phyloP scores from a whole-genome alignment of 53 echinoderm and acorn worm genomes.

The Echinometra lucunter region DNA sequence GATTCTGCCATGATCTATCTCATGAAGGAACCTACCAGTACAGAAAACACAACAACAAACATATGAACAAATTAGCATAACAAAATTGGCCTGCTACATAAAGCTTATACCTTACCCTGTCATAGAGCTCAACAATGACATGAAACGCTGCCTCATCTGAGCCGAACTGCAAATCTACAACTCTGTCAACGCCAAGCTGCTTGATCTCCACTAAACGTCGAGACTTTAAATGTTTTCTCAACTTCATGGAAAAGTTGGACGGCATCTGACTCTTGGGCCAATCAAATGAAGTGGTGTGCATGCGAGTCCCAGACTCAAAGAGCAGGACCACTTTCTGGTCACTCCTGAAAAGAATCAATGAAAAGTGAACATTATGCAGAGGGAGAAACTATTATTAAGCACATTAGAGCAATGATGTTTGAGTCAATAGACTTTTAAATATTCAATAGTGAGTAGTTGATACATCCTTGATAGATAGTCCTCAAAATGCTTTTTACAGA shows the following conservation, averaged over 20 bases:
- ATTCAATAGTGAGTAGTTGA: background rate
- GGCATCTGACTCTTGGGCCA: conserved; percentile 99
- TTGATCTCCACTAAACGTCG: conserved; percentile 83
- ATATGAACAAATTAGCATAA: too few relatives aligned
- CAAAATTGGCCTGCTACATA: background rate
- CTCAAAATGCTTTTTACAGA: background rate
- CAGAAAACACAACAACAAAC: background rate
- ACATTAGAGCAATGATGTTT: too few relatives aligned
- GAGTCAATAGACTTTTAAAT: too few relatives aligned
- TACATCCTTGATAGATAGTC: background rate
- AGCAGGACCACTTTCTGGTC: conserved; percentile 93
- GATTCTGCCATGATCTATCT: background rate
- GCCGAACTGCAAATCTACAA: conserved; percentile 96
- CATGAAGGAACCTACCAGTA: background rate
- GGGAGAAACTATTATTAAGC: background rate
- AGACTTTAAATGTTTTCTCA: conserved; percentile 86
- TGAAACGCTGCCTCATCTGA: conserved; percentile 96
- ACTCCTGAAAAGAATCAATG: conserved; percentile 64
- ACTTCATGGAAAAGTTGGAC: conserved; percentile 97
- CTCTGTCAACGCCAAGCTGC: conserved; percentile 95
- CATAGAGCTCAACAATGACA: conserved; percentile 93
- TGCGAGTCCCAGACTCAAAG: conserved; percentile 90
- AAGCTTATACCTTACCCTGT: conserved; percentile 75
- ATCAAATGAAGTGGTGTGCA: conserved; percentile 93
- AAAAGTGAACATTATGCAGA: background rate